These are phyloP conservation scores for Tricholauxania praeusta DNA, from an alignment of 2,888 invertebrate genomes.

Conservation along the genomic window DNA sequence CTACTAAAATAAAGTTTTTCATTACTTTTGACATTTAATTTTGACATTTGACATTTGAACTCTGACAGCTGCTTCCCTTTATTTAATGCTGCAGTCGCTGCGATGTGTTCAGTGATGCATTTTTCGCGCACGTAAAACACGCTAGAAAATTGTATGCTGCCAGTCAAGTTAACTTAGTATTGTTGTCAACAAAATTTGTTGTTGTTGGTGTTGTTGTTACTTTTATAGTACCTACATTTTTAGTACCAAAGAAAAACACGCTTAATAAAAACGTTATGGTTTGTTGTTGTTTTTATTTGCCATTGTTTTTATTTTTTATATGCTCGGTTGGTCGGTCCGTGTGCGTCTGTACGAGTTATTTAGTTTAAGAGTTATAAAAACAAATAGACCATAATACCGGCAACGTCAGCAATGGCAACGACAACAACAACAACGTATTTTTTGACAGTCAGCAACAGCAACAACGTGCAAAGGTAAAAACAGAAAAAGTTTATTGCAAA, in stretches of 20 bases:
- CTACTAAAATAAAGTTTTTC: constrained; percentile 9
- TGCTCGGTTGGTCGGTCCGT: neutral
- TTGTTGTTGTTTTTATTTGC: constrained; percentile 13
- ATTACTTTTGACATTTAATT: constrained; percentile 17
- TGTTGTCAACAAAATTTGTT: constrained; percentile 30
- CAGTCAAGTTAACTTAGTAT: neutral
- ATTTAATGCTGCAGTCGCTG: neutral
- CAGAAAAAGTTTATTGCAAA: constrained; percentile 10
- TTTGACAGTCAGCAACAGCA: constrained; percentile 25
- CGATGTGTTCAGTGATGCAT: constrained; percentile 31
- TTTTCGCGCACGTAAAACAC: constrained; percentile 30
- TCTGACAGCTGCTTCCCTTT: neutral
- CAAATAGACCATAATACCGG: constrained; percentile 39
- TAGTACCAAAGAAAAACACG: constrained; percentile 53
- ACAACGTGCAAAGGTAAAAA: neutral
- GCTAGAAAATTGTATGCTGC: constrained; percentile 26
- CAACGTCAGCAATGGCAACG: constrained; percentile 29
- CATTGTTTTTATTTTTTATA: constrained; percentile 7
- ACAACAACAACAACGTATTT: constrained; percentile 9
- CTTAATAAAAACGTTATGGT: constrained; percentile 54
- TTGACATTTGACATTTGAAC: constrained; percentile 22
- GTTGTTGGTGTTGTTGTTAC: constrained; percentile 30
- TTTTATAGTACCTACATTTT: constrained; percentile 39
- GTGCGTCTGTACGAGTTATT: constrained; percentile 1
- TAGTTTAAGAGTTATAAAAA: constrained; percentile 32